A percentile compares a stretch with the other conserved stretches of the same genome.
Evolutionary conservation across 2,888 invertebrate genomes (phyloP).

Genomic region (Uloborus plumipes): DNA sequence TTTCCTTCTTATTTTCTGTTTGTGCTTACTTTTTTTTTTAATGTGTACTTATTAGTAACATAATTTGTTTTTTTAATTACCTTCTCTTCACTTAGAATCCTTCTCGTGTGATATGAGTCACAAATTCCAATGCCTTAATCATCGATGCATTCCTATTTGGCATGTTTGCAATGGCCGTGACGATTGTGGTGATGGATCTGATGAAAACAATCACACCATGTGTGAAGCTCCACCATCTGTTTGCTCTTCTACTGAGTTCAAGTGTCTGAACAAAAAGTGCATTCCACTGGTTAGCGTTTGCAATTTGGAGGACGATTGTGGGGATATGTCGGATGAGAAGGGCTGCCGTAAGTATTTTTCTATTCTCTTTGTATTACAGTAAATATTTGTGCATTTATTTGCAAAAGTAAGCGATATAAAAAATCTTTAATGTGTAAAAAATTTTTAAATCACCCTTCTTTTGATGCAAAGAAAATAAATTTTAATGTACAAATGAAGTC

Average conservation of each 20-base stretch:
- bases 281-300: conserved; percentile 84
- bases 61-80: neutral
- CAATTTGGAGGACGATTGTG: conserved; percentile 91
- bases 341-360: conserved; percentile 81
- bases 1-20: neutral
- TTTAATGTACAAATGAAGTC: too few relatives aligned
- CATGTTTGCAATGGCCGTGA: conserved; percentile 86
- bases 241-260: conserved; percentile 80
- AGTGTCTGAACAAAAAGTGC: conserved; percentile 87
- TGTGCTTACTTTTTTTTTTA: neutral
- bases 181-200: conserved; percentile 94
- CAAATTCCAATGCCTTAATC: conserved; percentile 91
- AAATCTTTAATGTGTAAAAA: too few relatives aligned
- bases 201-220: conserved; percentile 94
- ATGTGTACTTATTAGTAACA: neutral
- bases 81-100: conserved; percentile 24
- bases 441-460: too few relatives aligned
- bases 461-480: too few relatives aligned
- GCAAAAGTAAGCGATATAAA: too few relatives aligned
- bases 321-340: conserved; percentile 88
- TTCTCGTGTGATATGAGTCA: conserved; percentile 81
- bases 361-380: too few relatives aligned
- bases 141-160: conserved; percentile 74
- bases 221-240: conserved; percentile 82
- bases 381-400: too few relatives aligned